Conservation (phyloP, 2,888 invertebrate species). For the Amblyjoppa proteus region DNA sequence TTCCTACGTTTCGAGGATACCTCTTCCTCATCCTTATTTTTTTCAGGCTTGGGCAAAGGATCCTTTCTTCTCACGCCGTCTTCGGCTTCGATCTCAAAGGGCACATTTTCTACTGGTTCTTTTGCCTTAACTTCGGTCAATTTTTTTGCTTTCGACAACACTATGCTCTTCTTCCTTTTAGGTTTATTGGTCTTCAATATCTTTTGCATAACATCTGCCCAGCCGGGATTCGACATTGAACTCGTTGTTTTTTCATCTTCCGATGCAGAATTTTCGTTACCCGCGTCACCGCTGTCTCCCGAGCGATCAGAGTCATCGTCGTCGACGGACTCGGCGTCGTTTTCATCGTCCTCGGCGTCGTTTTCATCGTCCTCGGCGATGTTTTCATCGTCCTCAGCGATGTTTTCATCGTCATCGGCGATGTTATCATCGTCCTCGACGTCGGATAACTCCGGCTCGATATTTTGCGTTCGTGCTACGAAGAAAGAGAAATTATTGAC, state of each 20-base stretch:
- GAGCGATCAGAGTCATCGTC: background rate
- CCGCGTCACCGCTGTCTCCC: slow-evolving; percentile 13
- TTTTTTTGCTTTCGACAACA: slow-evolving; percentile 93
- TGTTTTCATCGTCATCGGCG: background rate
- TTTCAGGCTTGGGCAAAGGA: slow-evolving; percentile 79
- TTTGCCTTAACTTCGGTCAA: slow-evolving; percentile 86
- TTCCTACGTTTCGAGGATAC: slow-evolving; percentile 75
- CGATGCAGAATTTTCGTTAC: slow-evolving; percentile 30
- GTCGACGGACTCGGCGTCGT: background rate
- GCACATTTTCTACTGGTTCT: slow-evolving; percentile 84
- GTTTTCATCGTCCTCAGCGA: background rate
- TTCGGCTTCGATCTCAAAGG: slow-evolving; percentile 90
- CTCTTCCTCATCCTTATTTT: slow-evolving; percentile 81
- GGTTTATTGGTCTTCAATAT: slow-evolving; percentile 92
- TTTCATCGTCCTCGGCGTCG: background rate
- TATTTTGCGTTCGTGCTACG: background rate
- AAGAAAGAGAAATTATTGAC: background rate
- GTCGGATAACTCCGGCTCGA: slow-evolving; percentile 26
- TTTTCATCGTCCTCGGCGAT: slow-evolving; percentile 15
- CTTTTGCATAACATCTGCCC: slow-evolving; percentile 94
- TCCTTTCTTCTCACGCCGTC: slow-evolving; percentile 85
- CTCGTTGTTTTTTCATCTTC: slow-evolving; percentile 61
- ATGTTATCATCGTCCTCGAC: slow-evolving; percentile 19
- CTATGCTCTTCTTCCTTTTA: slow-evolving; percentile 90
- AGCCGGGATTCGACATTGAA: slow-evolving; percentile 87